These are phyloP conservation scores for Nymphicus hollandicus DNA, from an alignment of 2,113 vertebrate genomes.

Conservation along the genomic window DNA sequence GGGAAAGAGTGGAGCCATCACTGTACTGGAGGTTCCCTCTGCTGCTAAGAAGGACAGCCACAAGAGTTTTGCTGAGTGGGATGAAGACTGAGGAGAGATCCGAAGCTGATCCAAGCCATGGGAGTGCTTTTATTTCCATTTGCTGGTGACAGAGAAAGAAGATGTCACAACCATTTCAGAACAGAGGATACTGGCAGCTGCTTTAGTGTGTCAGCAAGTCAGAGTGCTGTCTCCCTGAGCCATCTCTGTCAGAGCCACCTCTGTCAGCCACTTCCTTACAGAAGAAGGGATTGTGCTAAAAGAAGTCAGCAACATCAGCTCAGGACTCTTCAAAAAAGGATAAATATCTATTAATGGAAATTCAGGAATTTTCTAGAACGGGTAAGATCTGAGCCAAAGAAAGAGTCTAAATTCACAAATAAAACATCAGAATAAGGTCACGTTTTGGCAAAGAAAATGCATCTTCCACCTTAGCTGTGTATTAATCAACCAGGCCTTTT, in stretches of 20 bases:
- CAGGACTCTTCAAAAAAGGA: not conserved
- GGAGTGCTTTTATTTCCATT: not conserved
- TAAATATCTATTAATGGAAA: not conserved
- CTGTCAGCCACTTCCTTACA: not conserved
- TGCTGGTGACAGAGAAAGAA: not conserved
- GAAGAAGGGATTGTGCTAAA: not conserved
- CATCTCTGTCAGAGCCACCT: not conserved
- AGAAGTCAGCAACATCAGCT: not conserved
- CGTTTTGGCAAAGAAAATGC: not conserved
- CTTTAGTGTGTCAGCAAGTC: not conserved
- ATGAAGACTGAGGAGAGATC: not conserved
- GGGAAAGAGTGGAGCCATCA: not conserved
- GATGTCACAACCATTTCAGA: not conserved
- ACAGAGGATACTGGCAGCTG: not conserved
- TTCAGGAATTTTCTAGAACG: not conserved
- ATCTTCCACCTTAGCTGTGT: not conserved
- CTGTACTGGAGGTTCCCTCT: not conserved
- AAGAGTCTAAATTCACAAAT: not conserved
- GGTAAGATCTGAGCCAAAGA: not conserved
- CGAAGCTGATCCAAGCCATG: not conserved
- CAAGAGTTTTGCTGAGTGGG: not conserved
- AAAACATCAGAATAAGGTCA: not conserved
- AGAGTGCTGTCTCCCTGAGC: not conserved
- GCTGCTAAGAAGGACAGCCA: not conserved
- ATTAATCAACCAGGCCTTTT: slow-evolving; percentile 25